Conservation (phyloP, 2,113 vertebrate genomes). For the Panthera leo region DNA sequence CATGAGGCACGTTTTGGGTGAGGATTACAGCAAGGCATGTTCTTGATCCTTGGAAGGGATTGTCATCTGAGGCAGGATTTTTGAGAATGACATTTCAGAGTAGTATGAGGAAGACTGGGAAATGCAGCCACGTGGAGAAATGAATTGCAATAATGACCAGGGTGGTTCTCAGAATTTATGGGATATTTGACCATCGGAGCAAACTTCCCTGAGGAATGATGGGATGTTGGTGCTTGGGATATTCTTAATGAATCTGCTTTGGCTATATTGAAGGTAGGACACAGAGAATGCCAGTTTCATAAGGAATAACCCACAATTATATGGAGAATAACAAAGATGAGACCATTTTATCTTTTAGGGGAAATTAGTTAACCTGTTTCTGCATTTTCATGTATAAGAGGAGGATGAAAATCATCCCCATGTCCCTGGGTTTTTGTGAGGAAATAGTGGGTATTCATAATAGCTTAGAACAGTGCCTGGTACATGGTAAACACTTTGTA, state of each 20-base stretch:
- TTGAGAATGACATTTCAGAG: background rate
- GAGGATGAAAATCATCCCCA: background rate
- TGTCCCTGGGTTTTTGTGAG: background rate
- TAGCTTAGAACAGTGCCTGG: too few relatives aligned
- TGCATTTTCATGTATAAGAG: background rate
- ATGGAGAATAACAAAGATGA: background rate
- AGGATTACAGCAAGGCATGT: conserved; percentile 54
- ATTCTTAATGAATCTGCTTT: conserved; percentile 54
- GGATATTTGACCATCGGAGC: background rate
- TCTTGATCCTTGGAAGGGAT: conserved; percentile 64
- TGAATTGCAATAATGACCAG: background rate
- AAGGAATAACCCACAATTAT: background rate
- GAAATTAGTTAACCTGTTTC: background rate
- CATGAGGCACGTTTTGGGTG: conserved; percentile 57
- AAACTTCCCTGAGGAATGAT: background rate
- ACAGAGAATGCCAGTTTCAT: background rate
- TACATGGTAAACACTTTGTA: background rate
- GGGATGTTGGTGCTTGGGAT: conserved; percentile 20
- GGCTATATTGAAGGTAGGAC: background rate
- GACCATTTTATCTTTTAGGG: background rate
- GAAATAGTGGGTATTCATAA: background rate
- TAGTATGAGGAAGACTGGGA: background rate
- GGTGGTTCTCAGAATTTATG: conserved; percentile 10
- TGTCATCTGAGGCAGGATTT: conserved; percentile 34
- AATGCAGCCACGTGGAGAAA: background rate